Evolutionary conservation across 2,888 invertebrate genomes (phyloP).

Genomic region (Lasioglossum vierecki): DNA sequence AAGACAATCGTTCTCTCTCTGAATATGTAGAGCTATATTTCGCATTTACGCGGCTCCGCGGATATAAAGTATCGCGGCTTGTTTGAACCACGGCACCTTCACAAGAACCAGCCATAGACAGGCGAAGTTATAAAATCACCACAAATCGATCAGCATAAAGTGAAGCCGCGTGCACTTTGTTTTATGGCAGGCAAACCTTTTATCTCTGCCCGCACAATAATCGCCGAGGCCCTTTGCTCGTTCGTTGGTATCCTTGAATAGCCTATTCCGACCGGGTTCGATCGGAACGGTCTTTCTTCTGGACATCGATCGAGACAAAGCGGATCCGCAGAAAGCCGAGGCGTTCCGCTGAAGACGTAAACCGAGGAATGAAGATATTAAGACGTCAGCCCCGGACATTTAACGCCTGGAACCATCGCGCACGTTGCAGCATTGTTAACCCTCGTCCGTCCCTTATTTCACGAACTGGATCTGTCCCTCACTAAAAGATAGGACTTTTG

Average conservation of each 20-base stretch:
- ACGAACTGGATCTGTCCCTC: no score
- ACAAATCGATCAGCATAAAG: constrained; percentile 83
- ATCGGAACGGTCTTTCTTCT: constrained; percentile 49
- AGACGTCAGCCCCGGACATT: not conserved
- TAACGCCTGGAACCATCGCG: not conserved
- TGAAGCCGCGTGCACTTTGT: constrained; percentile 76
- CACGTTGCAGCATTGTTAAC: not conserved
- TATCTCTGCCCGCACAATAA: constrained; percentile 77
- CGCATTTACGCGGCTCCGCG: constrained; percentile 70
- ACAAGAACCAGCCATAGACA: constrained; percentile 71
- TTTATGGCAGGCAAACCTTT: constrained; percentile 79
- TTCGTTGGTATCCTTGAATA: constrained; percentile 45
- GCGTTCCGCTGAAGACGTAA: constrained; percentile 34
- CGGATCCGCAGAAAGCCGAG: constrained; percentile 37
- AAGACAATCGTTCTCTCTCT: constrained; percentile 15
- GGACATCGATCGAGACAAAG: constrained; percentile 60
- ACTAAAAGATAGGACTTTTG: no score
- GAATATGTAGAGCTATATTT: constrained; percentile 79
- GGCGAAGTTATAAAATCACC: constrained; percentile 82
- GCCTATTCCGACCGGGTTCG: constrained; percentile 42
- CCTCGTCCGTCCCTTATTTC: no score
- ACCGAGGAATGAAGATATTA: constrained; percentile 36
- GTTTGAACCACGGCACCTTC: constrained; percentile 77
- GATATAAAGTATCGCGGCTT: constrained; percentile 80
- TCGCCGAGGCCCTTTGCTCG: constrained; percentile 57